Conservation (phyloP, 2,113 vertebrate genomes). For the Trematomus loennbergii region DNA sequence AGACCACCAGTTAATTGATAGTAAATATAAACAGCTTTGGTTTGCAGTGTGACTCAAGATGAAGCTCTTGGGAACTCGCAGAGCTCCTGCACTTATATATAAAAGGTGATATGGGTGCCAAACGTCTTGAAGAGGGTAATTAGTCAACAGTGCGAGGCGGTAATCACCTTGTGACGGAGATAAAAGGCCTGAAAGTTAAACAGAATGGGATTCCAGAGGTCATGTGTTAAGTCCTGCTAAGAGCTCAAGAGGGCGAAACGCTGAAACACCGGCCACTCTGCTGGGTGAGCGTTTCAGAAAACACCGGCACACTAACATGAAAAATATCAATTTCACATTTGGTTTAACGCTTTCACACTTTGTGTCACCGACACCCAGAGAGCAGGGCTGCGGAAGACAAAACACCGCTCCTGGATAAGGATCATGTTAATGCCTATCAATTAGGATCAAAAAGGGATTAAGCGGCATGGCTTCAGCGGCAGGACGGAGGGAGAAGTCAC, state of each 20-base stretch:
- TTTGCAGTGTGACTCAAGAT: background rate
- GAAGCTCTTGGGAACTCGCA: slow-evolving; percentile 3
- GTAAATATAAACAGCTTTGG: no score
- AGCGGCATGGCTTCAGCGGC: slow-evolving; percentile 77
- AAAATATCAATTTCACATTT: slow-evolving; percentile 85
- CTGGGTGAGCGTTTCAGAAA: slow-evolving; percentile 65
- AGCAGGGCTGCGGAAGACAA: slow-evolving; percentile 78
- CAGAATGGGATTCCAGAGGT: slow-evolving; percentile 75
- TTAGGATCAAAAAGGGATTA: slow-evolving; percentile 86
- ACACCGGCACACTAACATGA: slow-evolving; percentile 76
- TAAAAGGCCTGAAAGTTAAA: slow-evolving; percentile 64
- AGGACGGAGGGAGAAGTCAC: slow-evolving; percentile 76
- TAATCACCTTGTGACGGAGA: slow-evolving; percentile 65
- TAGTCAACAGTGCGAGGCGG: slow-evolving; percentile 66
- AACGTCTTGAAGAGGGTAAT: slow-evolving; percentile 73
- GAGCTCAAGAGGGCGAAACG: slow-evolving; percentile 74
- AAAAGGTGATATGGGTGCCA: slow-evolving; percentile 40
- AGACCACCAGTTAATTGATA: no score
- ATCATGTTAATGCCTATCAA: slow-evolving; percentile 84
- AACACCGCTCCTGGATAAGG: slow-evolving; percentile 83
- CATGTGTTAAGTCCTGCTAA: slow-evolving; percentile 80
- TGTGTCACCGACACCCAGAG: slow-evolving; percentile 79
- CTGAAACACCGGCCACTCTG: slow-evolving; percentile 59
- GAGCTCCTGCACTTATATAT: slow-evolving; percentile 27
- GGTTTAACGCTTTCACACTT: slow-evolving; percentile 84